Percentiles rank a stretch among this genome's conserved stretches.
phyloP scores from a whole-genome alignment of 2,888 invertebrate genomes.

The Protophormia terraenovae region DNA sequence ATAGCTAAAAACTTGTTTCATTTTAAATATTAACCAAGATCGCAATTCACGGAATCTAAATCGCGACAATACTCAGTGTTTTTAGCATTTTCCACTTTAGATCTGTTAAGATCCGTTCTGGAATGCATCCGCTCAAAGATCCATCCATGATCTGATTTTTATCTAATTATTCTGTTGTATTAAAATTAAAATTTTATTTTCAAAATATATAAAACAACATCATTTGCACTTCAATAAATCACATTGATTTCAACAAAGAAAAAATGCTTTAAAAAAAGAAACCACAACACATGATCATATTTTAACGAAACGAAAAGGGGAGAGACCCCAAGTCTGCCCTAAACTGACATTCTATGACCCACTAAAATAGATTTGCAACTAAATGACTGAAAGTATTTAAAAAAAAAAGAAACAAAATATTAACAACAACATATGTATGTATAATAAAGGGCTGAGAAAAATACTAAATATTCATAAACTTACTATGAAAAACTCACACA shows the following conservation, averaged over 20 bases:
- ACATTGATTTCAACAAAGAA: conserved; percentile 42
- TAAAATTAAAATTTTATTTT: neutral
- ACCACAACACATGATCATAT: neutral
- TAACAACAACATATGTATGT: conserved; percentile 15
- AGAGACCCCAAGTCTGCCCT: neutral
- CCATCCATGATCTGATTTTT: too few relatives aligned
- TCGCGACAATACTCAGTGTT: too few relatives aligned
- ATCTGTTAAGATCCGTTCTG: too few relatives aligned
- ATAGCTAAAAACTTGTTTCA: too few relatives aligned
- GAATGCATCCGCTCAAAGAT: too few relatives aligned
- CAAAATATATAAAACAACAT: neutral
- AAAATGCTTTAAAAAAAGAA: neutral
- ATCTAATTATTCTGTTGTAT: too few relatives aligned
- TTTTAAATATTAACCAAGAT: too few relatives aligned
- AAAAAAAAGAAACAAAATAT: conserved; percentile 6
- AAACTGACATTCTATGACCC: conserved; percentile 42
- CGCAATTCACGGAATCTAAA: too few relatives aligned
- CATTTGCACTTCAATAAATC: conserved; percentile 26
- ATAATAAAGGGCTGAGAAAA: conserved; percentile 12
- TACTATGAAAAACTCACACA: conserved; percentile 33
- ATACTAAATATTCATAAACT: conserved; percentile 15
- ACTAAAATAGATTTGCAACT: conserved; percentile 61
- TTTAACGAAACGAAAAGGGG: neutral
- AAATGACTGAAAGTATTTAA: conserved; percentile 40
- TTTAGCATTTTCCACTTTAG: too few relatives aligned